Evolutionary conservation across 1,140 invertebrate species (phyloP), one percentile per base, ranked within the genome.

Genomic region (Penaeus vannamei): DNA sequence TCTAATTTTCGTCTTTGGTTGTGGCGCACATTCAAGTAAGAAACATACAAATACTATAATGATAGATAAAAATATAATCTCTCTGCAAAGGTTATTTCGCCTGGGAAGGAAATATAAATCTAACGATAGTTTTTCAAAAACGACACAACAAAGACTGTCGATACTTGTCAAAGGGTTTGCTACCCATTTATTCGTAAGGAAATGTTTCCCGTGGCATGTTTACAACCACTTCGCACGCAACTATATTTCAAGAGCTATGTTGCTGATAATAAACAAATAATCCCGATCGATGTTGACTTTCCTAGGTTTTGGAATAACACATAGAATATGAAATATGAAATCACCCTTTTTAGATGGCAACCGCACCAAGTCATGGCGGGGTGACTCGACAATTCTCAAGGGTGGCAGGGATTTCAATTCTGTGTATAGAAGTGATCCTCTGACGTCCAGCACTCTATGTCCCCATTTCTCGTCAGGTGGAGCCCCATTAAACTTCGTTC

Each of bases 341-440:
- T 19, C 14, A 2, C 46, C 32, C 66, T 76, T 76, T 84, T 85
- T 72, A 64, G 62, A 64, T 36, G 76, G 59, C 85, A 80, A 64
- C 59, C 42, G 42, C 80, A 69, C 81, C 81, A 81, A 87, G 79
- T 46, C 85, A 69, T 81, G 77, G 61, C 62, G 22, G 32, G 23
- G 87, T 89, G 87, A 89, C 62, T 85, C 32, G 22, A 72, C 87
- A 29, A n/a, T 84, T 85, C 62, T 85, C 20, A 80, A 89, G 87
- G 80, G 87, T 77, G 59, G 81, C 66, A 79, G 85, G 76, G 82
- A 89, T 84, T 89, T 89, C 87, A 85, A 89, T 77, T 84, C 87
- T 77, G 53, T 59, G 69, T 64, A 76, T 84, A 85, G 81, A 84
- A 84, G 87, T 89, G 87, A 89, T 89, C 87, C 60, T 81, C 36